A percentile compares a stretch with the other conserved stretches of the same genome.
Conservation (phyloP, 2,113 vertebrate genomes). For the Nanger granti region DNA sequence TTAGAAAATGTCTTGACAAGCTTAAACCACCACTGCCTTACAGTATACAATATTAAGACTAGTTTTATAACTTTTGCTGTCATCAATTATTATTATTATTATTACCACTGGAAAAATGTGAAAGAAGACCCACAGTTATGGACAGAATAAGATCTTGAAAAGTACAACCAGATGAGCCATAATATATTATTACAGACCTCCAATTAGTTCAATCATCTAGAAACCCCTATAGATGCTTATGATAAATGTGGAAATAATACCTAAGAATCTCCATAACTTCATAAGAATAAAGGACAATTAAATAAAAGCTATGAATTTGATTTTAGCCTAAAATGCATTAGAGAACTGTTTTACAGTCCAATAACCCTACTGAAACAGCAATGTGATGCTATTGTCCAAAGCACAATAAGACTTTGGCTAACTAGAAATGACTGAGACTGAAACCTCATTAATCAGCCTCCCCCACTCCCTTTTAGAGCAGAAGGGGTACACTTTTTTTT, state of each 20-base stretch:
- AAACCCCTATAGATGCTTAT: constrained; percentile 28
- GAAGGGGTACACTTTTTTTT: neutral
- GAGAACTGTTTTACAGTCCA: neutral
- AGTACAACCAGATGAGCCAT: neutral
- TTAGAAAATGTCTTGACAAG: constrained; percentile 44
- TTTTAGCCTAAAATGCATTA: neutral
- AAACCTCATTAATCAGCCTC: neutral
- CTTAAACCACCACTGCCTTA: constrained; percentile 38
- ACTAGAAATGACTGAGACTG: constrained; percentile 3
- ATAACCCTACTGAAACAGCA: neutral
- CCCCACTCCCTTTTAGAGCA: neutral
- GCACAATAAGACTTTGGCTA: neutral
- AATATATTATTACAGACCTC: neutral
- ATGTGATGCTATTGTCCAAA: neutral
- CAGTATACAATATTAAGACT: constrained; percentile 39
- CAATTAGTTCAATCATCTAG: neutral
- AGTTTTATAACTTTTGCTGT: constrained; percentile 44
- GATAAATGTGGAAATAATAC: constrained; percentile 15
- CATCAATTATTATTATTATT: constrained; percentile 30
- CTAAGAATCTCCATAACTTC: neutral
- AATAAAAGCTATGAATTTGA: constrained; percentile 10
- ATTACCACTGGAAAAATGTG: constrained; percentile 9
- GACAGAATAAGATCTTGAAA: neutral
- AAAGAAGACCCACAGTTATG: neutral
- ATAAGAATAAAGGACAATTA: constrained; percentile 37